Conservation (phyloP, 1,140 invertebrate species). For the Cotesia typhae region DNA sequence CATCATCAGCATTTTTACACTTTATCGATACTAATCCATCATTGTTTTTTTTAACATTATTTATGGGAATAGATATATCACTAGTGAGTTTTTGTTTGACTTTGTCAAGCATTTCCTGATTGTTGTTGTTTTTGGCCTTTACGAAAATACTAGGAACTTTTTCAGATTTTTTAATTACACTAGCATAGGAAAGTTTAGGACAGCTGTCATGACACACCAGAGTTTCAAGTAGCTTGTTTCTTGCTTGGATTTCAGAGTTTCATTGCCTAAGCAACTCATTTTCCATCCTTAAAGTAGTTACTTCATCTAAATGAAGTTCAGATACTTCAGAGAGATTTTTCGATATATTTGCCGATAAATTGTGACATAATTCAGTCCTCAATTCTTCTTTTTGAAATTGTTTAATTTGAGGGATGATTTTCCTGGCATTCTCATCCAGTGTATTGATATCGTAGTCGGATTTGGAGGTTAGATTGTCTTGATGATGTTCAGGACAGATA, state of each 20-base stretch:
- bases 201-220: background rate
- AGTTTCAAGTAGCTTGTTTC: background rate
- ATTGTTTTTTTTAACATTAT: background rate
- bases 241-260: background rate
- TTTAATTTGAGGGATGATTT: background rate
- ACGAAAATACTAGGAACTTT: background rate
- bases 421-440: background rate
- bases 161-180: background rate
- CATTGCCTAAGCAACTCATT: background rate
- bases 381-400: background rate
- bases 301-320: background rate
- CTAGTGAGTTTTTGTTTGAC: background rate
- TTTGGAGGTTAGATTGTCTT: background rate
- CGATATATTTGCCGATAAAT: background rate
- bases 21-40: background rate
- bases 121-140: background rate
- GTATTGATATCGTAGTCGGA: background rate
- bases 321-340: background rate
- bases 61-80: background rate
- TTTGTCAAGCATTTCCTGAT: background rate
- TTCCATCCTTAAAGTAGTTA: background rate
- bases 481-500: background rate
- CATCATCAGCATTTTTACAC: slow-evolving; percentile 1
- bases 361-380: background rate
- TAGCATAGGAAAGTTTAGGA: background rate